Evolutionary conservation across 1,140 invertebrate genomes (phyloP).

Genomic region (Caenorhabditis briggsae): DNA sequence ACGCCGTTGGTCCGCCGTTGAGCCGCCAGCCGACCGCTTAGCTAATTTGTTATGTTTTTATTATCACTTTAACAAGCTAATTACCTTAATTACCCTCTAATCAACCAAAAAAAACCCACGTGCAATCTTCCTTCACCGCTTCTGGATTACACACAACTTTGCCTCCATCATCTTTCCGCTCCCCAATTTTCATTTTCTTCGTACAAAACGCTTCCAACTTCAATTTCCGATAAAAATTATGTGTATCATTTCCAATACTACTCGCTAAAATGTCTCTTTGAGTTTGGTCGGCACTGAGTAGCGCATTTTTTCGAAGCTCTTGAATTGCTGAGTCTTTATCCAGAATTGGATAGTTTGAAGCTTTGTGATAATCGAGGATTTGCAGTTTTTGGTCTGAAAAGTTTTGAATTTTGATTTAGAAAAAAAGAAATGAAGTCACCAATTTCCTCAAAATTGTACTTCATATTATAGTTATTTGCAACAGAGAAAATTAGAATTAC

Average conservation of each 20-base stretch:
- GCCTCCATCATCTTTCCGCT: slow-evolving; percentile 10
- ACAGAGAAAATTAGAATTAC: slow-evolving; percentile 19
- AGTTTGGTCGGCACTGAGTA: neutral
- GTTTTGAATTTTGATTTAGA: neutral
- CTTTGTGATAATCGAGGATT: too few relatives aligned
- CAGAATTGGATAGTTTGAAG: neutral
- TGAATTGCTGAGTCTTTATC: neutral
- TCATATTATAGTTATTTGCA: neutral
- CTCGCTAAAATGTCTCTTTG: slow-evolving; percentile 18
- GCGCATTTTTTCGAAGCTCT: neutral
- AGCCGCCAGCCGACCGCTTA: too few relatives aligned
- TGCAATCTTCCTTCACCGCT: slow-evolving; percentile 37
- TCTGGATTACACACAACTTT: slow-evolving; percentile 4
- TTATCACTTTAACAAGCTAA: neutral
- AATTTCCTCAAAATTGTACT: neutral
- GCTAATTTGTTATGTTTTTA: neutral
- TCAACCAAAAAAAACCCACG: neutral
- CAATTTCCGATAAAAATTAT: neutral
- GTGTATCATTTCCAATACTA: slow-evolving; percentile 7
- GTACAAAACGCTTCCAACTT: slow-evolving; percentile 18
- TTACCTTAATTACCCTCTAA: neutral
- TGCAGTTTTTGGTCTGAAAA: slow-evolving; percentile 1
- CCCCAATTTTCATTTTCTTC: slow-evolving; percentile 19
- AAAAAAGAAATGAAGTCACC: neutral
- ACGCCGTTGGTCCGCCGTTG: too few relatives aligned